A percentile compares a stretch with the other conserved stretches of the same genome.
These are phyloP conservation scores for Macquaria australasica DNA, from an alignment of 2,113 vertebrate species.

Conservation along the genomic window DNA sequence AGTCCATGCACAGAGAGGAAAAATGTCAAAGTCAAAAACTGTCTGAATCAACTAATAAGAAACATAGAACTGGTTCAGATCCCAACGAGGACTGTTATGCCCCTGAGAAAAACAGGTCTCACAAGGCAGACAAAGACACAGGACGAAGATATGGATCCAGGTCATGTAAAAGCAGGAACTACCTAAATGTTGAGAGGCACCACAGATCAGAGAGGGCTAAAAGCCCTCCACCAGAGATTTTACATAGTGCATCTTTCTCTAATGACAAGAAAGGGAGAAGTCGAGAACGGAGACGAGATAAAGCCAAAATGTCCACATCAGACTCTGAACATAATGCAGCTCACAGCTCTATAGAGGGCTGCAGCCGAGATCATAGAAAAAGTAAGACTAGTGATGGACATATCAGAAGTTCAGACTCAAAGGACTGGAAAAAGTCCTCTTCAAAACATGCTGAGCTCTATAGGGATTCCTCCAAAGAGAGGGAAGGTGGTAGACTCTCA, in stretches of 20 bases:
- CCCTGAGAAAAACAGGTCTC: conserved; percentile 50
- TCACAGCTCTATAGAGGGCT: conserved; percentile 29
- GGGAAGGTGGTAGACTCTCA: conserved; percentile 45
- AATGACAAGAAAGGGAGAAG: conserved; percentile 31
- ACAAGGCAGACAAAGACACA: conserved; percentile 79
- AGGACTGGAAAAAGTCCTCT: conserved; percentile 52
- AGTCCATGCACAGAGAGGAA: conserved; percentile 59
- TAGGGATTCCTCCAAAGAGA: conserved; percentile 51
- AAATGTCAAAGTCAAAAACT: conserved; percentile 42
- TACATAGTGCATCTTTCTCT: not conserved
- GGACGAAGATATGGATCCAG: conserved; percentile 82
- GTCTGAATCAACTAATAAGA: conserved; percentile 43
- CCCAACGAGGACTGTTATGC: conserved; percentile 36
- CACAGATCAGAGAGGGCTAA: conserved; percentile 77
- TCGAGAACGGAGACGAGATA: conserved; percentile 36
- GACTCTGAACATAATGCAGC: conserved; percentile 8
- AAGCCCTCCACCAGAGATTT: conserved; percentile 51
- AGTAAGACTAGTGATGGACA: conserved; percentile 25
- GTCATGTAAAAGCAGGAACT: conserved; percentile 67
- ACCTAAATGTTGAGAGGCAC: conserved; percentile 72
- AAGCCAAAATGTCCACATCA: conserved; percentile 15
- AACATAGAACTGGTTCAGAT: conserved; percentile 44
- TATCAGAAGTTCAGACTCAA: conserved; percentile 44
- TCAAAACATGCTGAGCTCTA: conserved; percentile 27
- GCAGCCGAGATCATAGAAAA: conserved; percentile 46